Conservation (phyloP, 2,797 vertebrate species). For the Mus spretus region DNA sequence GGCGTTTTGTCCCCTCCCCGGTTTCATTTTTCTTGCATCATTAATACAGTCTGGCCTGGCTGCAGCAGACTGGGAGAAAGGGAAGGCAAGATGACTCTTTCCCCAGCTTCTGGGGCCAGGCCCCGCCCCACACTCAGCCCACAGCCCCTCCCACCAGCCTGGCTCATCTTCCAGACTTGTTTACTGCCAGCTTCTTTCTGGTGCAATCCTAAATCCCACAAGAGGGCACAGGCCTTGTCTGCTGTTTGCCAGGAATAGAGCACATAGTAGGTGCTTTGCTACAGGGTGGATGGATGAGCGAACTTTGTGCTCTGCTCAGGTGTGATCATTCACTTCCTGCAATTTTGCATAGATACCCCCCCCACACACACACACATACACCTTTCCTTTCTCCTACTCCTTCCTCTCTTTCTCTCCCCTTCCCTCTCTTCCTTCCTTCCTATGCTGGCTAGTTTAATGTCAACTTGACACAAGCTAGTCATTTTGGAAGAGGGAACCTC, state of each 20-base stretch:
- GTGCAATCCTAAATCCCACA: neutral
- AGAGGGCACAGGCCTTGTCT: neutral
- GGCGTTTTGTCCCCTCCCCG: neutral
- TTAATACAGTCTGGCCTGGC: neutral
- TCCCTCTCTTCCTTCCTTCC: neutral
- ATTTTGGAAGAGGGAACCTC: neutral
- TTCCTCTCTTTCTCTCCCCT: too few relatives aligned
- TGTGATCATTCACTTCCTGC: neutral
- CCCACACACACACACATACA: too few relatives aligned
- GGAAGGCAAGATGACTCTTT: neutral
- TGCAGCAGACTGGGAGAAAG: conserved; percentile 24
- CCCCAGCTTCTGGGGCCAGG: neutral
- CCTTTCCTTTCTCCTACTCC: neutral
- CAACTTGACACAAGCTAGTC: neutral
- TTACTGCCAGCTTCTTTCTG: neutral
- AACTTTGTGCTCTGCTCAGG: neutral
- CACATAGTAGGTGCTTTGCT: neutral
- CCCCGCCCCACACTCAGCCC: neutral
- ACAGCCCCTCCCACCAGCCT: neutral
- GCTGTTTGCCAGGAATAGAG: neutral
- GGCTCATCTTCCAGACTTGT: neutral
- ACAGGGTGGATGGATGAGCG: neutral
- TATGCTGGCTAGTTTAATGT: neutral
- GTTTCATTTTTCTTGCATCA: conserved; percentile 40
- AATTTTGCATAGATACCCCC: neutral